Evolutionary conservation across 2,888 invertebrate genomes (phyloP), one percentile per base, ranked within the genome.

Genomic region (Trissolcus brochymenae): DNA sequence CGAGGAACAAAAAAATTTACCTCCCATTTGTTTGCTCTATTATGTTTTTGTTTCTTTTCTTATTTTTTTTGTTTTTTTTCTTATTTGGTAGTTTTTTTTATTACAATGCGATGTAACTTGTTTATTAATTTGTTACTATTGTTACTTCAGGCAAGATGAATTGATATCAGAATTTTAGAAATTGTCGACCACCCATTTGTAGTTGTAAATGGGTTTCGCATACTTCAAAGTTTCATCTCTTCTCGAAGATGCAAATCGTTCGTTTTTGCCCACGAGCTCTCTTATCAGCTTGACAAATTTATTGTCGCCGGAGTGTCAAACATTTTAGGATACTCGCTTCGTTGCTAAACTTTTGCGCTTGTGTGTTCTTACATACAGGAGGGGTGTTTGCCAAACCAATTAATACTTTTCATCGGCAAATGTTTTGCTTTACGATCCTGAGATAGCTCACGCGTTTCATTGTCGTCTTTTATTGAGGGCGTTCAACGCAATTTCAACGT

Each of bases 241-340:
- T 41, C 25, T 25, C 4, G 49, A 14, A 43, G 43, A 54, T 43
- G 43, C 41, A 25, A 49, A 54, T 50, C 35, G 25, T 25, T 25
- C 4, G 3, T 46, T 49, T 55, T 54, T 35, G 17, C 4, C 55
- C 62, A 56, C 61, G 21, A 29, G 3, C 16, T 11, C 56, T 64
- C 57, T 71, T 64, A 64, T 71, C 71, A 59, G 62, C 29, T 41
- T 25, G 56, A 50, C 50, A 43, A 70, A 70, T 70, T 70, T 70
- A 70, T 62, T 50, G 19, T n/a, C 29, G 40, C 51, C 3, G 43
- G 43, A 40, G 50, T 50, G 70, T 70, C 62, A 70, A 70, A 70
- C 50, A 35, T 70, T 60, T 61, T 55, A 43, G 51, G 50, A 19
- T 61, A 56, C 56, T 70, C 62, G 56, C 62, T 50, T 54, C 61